These are phyloP conservation scores for Eonycteris spelaea DNA, from an alignment of 2,113 vertebrate genomes.

Conservation along the genomic window DNA sequence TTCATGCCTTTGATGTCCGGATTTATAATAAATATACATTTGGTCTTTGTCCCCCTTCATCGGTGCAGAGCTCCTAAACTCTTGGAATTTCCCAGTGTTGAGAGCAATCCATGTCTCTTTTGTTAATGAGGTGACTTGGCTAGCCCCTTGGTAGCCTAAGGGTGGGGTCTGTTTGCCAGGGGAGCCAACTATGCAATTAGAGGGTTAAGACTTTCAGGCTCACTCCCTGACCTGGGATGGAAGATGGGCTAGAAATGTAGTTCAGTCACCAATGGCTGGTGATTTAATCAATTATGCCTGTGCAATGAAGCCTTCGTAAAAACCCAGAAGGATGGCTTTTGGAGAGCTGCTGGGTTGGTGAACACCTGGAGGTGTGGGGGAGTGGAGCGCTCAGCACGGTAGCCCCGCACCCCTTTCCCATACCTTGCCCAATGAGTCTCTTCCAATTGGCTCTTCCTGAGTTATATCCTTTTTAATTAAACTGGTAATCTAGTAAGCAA, in stretches of 20 bases:
- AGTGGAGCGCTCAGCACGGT: rapidly evolving
- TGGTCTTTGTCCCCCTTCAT: neutral
- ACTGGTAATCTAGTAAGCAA: neutral
- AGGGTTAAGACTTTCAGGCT: neutral
- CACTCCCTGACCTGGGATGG: neutral
- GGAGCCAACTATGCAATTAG: neutral
- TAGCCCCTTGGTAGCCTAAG: neutral
- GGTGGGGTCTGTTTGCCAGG: neutral
- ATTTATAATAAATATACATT: neutral
- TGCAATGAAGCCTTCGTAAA: neutral
- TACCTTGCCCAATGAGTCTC: neutral
- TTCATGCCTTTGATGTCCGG: neutral
- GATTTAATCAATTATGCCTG: neutral
- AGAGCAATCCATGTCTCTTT: neutral
- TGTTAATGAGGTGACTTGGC: neutral
- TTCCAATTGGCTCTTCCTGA: neutral
- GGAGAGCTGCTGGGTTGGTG: neutral
- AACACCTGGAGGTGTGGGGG: neutral
- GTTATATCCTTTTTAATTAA: neutral
- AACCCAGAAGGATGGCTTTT: neutral
- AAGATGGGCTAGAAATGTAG: neutral
- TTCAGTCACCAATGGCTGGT: neutral
- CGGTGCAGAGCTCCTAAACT: neutral
- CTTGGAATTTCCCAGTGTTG: neutral
- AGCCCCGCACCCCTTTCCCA: neutral